Conservation (phyloP, 1,140 invertebrate species). For the Melanaphis sacchari region DNA sequence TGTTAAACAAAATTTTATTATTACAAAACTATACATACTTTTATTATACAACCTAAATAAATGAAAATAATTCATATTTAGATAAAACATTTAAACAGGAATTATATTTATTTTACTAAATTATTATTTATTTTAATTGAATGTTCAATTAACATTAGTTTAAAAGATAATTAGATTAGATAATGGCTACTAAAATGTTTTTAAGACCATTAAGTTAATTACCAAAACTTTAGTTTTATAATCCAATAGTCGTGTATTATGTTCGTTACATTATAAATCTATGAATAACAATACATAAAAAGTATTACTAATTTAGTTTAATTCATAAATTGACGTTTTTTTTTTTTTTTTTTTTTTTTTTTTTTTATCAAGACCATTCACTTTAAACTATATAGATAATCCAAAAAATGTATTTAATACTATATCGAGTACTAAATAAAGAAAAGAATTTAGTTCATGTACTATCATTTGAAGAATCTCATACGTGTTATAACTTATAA, state of each 20-base stretch:
- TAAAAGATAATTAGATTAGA: not conserved
- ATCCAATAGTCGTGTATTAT: not conserved
- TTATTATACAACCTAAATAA: too few relatives aligned
- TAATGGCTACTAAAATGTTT: not conserved
- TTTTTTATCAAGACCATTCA: not conserved
- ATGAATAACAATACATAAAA: not conserved
- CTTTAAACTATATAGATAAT: not conserved
- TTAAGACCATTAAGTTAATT: not conserved
- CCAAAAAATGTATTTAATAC: not conserved
- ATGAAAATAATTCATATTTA: too few relatives aligned
- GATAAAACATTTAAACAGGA: too few relatives aligned
- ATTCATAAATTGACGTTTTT: not conserved
- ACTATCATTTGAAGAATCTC: not conserved
- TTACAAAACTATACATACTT: too few relatives aligned
- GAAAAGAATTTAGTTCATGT: slow-evolving; percentile 2
- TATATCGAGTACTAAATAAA: not conserved
- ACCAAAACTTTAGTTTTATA: not conserved
- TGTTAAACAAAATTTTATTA: not conserved
- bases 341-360: not conserved
- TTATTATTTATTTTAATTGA: too few relatives aligned
- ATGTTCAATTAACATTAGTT: not conserved
- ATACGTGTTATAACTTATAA: slow-evolving; percentile 13
- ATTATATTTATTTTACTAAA: too few relatives aligned
- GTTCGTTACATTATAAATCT: not conserved
- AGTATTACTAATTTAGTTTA: not conserved